phyloP scores from a whole-genome alignment of 2,113 vertebrate species.

The Montifringilla adamsi region DNA sequence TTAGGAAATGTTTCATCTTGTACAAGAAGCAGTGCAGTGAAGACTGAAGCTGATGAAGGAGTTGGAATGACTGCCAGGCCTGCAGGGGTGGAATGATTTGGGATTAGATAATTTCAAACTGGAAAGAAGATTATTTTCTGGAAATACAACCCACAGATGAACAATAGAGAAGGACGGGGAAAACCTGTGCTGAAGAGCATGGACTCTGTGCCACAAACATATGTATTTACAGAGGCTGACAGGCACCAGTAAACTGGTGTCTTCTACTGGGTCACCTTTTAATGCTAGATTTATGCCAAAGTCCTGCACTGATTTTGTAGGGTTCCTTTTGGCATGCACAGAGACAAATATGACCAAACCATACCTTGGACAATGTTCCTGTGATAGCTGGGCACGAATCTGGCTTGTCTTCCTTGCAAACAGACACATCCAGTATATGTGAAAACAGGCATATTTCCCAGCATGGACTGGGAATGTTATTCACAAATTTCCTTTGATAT shows the following conservation, averaged over 20 bases:
- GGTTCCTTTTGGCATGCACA: background rate
- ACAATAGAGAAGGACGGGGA: background rate
- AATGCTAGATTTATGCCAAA: background rate
- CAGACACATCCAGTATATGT: background rate
- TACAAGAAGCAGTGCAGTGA: background rate
- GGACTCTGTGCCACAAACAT: background rate
- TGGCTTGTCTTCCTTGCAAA: background rate
- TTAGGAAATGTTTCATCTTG: background rate
- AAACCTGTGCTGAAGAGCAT: background rate
- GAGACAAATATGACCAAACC: background rate
- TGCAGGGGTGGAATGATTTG: background rate
- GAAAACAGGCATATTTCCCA: background rate
- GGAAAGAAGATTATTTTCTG: background rate
- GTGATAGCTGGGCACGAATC: rapidly evolving
- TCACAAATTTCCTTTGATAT: background rate
- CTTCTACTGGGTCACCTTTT: background rate
- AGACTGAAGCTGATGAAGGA: background rate
- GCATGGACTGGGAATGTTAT: background rate
- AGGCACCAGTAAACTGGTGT: background rate
- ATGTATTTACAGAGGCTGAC: background rate
- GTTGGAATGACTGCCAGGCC: background rate
- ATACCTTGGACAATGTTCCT: background rate
- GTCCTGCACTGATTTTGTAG: background rate
- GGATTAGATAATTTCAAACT: background rate
- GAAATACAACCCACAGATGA: background rate